Evolutionary conservation across 1,140 invertebrate genomes (phyloP).

Genomic region (Drepana arcuata): DNA sequence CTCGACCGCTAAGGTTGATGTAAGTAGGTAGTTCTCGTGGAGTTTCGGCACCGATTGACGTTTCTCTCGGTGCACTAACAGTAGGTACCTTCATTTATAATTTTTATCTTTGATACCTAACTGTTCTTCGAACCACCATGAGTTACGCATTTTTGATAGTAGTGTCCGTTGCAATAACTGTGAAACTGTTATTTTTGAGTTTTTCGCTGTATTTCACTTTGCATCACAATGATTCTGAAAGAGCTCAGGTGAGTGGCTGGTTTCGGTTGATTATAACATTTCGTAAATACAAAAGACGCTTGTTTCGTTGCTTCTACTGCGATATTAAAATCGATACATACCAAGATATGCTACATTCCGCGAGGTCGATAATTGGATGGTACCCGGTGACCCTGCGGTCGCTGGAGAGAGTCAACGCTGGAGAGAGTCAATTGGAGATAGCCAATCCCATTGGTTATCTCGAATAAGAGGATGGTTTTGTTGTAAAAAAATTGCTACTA

Average conservation of each 20-base stretch:
- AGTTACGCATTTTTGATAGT: slow-evolving; percentile 47
- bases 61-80: not conserved
- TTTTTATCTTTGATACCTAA: not conserved
- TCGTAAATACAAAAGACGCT: no score
- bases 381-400: no score
- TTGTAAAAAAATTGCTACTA: no score
- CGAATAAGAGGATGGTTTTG: no score
- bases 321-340: no score
- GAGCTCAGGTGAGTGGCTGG: slow-evolving; percentile 21
- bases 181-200: slow-evolving; percentile 45
- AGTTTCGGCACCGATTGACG: slow-evolving; percentile 14
- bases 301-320: no score
- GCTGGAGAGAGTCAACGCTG: no score
- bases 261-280: not conserved
- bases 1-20: slow-evolving; percentile 18
- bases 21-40: slow-evolving; percentile 7
- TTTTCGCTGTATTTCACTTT: slow-evolving; percentile 46
- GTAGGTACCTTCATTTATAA: no score
- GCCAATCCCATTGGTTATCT: no score
- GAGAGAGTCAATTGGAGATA: no score
- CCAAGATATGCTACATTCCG: no score
- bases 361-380: no score
- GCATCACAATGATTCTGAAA: slow-evolving; percentile 21
- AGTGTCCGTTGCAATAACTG: slow-evolving; percentile 37
- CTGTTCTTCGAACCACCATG: slow-evolving; percentile 15